Percentiles rank a stretch among this genome's conserved stretches.
Conservation (phyloP, 2,888 invertebrate species). For the Apeira syringaria region DNA sequence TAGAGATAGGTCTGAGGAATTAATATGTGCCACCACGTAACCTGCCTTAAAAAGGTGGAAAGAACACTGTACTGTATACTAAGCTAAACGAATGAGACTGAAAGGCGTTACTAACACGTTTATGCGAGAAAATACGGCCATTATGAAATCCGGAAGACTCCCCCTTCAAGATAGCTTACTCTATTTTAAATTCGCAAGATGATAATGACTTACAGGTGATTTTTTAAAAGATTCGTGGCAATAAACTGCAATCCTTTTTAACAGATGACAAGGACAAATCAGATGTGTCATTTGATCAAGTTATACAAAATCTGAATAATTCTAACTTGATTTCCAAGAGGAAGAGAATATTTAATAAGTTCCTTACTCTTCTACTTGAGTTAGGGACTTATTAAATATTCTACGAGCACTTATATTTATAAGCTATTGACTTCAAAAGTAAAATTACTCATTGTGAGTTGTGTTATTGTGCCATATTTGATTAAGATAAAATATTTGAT, state of each 20-base stretch:
- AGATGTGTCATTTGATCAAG: slow-evolving; percentile 1
- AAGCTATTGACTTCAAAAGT: no score
- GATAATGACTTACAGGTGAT: neutral
- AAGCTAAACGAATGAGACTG: neutral
- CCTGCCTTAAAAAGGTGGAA: neutral
- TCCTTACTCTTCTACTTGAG: no score
- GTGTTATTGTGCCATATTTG: no score
- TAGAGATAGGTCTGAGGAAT: neutral
- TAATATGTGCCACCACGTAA: neutral
- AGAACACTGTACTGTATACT: neutral
- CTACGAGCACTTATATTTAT: no score
- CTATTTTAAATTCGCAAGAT: neutral
- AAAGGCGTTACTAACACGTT: neutral
- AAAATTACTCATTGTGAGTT: no score
- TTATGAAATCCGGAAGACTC: neutral
- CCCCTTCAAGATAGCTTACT: neutral
- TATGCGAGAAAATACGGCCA: neutral
- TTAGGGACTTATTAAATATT: no score
- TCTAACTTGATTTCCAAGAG: no score
- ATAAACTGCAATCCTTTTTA: neutral
- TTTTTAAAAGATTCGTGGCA: neutral
- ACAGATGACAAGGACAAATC: neutral
- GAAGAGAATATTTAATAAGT: no score
- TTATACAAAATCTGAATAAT: neutral
- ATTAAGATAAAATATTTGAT: no score